Evolutionary conservation across 2,888 invertebrate genomes (phyloP), one percentile per base, ranked within the genome.

Genomic region (Sipha maydis): DNA sequence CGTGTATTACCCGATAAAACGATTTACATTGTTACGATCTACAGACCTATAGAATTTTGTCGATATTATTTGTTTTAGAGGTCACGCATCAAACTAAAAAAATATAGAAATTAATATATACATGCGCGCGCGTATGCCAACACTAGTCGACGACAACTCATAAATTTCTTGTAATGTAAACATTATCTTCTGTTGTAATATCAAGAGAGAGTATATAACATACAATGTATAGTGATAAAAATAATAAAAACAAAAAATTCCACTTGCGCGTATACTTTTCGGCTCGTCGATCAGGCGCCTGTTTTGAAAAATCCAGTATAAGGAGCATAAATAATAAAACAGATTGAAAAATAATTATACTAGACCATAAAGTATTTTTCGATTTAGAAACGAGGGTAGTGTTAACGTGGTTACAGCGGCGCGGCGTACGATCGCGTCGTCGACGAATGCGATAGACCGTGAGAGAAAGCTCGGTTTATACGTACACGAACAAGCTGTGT

Each of bases 391-490:
- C 61, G 1, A 0, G 56, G 61, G 61, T 2, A 21, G 25, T 25
- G 25, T 1, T 21, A 4, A 61, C 61, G 61, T 61, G 21, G 41
- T 7, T 41, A 41, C 11, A 9, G 11, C 7, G 21, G n/a, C 56
- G 56, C 5, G 54, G 54, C 56, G 56, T 25, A 48, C 48, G 48
- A 48, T 61, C 61, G 1, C 61, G 25, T 61, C n/a, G 25, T 21
- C 79, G 79, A 34, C 82, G 69, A 21, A 61, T 25, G 38, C 82
- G 69, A n/a, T 14, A 7, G 21, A 82, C 82, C 73, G 73, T 73
- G 73, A 73, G 73, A 73, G 83, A 83, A 83, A 83, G 83, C 83
- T 73, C 73, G 31, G 71, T 71, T 17, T 28, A 5, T 14, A 69
- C 4, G 8, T 8, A 41, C 48, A 41, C 48, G 11, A 48, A 14